phyloP scores from a whole-genome alignment of 2,113 vertebrate genomes.

The rat (Rattus norvegicus) region DNA sequence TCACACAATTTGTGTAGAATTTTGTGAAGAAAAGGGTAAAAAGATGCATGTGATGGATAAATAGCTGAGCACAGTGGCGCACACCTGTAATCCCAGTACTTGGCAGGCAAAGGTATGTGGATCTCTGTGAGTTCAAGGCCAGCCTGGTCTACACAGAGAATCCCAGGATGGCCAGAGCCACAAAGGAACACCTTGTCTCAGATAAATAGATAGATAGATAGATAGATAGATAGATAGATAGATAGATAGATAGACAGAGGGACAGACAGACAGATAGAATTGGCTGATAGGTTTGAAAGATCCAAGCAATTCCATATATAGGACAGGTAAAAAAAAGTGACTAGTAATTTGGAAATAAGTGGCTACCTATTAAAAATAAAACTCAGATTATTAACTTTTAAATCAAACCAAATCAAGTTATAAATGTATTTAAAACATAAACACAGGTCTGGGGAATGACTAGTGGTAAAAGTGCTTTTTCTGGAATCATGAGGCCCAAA shows the following conservation, averaged over 20 bases:
- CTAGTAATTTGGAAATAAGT: background rate
- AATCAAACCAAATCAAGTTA: conserved; percentile 34
- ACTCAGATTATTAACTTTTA: background rate
- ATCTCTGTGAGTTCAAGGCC: background rate
- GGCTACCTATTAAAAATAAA: conserved; percentile 30
- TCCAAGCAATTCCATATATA: background rate
- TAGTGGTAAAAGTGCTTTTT: background rate
- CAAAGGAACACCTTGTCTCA: background rate
- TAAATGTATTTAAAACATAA: conserved; percentile 29
- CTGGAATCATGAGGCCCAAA: background rate
- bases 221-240: too few relatives aligned
- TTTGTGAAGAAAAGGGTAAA: background rate
- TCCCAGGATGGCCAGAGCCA: background rate
- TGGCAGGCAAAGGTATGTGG: background rate
- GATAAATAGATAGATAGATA: too few relatives aligned
- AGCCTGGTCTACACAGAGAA: background rate
- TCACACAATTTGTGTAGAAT: background rate
- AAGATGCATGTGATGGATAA: background rate
- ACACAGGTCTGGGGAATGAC: background rate
- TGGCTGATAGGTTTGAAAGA: background rate
- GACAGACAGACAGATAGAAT: background rate
- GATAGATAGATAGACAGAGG: too few relatives aligned
- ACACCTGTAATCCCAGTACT: background rate
- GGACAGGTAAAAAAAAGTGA: background rate
- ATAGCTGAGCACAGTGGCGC: background rate